Conservation (phyloP, 1,140 invertebrate genomes). For the Nomia melanderi region DNA sequence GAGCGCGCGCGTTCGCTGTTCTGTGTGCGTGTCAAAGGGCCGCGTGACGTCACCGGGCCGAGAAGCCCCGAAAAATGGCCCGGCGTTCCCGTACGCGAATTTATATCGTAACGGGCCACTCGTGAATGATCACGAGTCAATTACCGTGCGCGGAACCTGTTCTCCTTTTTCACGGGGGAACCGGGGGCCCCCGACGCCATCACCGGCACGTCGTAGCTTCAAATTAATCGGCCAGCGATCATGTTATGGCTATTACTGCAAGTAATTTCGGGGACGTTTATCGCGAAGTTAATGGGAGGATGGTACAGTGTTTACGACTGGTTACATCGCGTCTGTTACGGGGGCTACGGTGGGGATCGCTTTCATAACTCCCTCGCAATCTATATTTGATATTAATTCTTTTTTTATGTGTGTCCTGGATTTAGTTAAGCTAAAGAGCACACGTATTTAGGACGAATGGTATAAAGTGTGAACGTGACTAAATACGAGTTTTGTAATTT, state of each 20-base stretch:
- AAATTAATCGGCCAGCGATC: constrained; percentile 4
- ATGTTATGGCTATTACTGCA: not conserved
- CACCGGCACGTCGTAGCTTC: constrained; percentile 12
- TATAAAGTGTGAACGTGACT: no score
- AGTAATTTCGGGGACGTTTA: not conserved
- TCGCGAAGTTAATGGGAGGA: not conserved
- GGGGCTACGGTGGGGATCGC: not conserved
- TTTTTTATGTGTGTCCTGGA: no score
- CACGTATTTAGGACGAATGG: no score
- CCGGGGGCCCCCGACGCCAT: not conserved
- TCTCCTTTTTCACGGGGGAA: not conserved
- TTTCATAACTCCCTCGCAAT: no score
- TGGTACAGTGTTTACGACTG: not conserved
- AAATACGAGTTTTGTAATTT: no score
- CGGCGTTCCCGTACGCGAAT: not conserved
- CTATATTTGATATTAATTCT: no score
- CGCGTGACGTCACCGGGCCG: constrained; percentile 15
- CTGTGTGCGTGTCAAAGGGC: constrained; percentile 3
- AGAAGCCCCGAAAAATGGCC: constrained; percentile 29
- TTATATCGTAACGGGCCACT: constrained; percentile 8
- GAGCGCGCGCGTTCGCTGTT: not conserved
- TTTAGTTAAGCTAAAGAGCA: no score
- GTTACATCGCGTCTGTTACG: not conserved
- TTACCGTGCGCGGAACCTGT: constrained; percentile 9
- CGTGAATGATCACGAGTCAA: constrained; percentile 20